These are phyloP conservation scores for Mimachlamys varia DNA, from an alignment of 2,888 invertebrate genomes.

Conservation along the genomic window DNA sequence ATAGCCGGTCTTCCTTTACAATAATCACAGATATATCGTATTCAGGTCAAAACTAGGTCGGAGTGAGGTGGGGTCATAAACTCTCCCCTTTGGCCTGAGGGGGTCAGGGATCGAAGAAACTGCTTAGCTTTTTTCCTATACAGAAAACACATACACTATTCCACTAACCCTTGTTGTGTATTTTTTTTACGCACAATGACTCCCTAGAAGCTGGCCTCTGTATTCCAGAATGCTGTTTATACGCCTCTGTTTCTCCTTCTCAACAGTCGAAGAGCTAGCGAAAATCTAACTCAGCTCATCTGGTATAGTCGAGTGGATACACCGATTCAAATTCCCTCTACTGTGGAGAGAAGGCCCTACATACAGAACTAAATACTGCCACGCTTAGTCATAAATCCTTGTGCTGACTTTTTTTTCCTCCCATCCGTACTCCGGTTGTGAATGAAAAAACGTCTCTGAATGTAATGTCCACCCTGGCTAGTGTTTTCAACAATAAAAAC, in stretches of 20 bases:
- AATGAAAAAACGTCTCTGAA: neutral
- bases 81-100: slow-evolving; percentile 33
- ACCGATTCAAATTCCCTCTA: slow-evolving; percentile 14
- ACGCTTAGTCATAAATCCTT: slow-evolving; percentile 33
- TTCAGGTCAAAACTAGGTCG: slow-evolving; percentile 34
- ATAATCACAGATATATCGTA: slow-evolving; percentile 24
- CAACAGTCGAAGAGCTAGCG: slow-evolving; percentile 17
- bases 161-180: neutral
- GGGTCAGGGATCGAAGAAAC: slow-evolving; percentile 2
- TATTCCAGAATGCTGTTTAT: slow-evolving; percentile 29
- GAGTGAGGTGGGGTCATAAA: neutral
- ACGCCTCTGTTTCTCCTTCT: slow-evolving; percentile 13
- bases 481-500: neutral
- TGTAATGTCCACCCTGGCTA: neutral
- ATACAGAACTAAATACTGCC: slow-evolving; percentile 13
- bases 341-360: neutral
- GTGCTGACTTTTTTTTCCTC: neutral
- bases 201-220: slow-evolving; percentile 6
- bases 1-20: slow-evolving; percentile 3
- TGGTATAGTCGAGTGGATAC: neutral
- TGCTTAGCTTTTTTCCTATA: neutral
- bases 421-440: slow-evolving; percentile 8
- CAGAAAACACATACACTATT: neutral
- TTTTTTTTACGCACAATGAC: slow-evolving; percentile 23
- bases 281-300: slow-evolving; percentile 26